A percentile compares a stretch with the other conserved stretches of the same genome.
Conservation (phyloP, 2,113 vertebrate species). For the Notechis scutatus region DNA sequence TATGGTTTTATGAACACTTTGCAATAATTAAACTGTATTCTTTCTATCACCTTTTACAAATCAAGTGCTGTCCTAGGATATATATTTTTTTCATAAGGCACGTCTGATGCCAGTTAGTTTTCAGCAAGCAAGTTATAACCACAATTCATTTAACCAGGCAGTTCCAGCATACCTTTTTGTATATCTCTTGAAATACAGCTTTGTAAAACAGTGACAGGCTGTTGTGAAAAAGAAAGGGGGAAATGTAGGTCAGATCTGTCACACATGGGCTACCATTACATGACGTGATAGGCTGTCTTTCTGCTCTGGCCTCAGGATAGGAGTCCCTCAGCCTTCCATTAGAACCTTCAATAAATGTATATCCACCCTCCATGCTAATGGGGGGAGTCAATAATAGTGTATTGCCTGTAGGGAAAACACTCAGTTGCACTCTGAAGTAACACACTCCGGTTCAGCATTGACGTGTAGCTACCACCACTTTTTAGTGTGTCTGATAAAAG, state of each 20-base stretch:
- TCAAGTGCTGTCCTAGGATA: slow-evolving; percentile 31
- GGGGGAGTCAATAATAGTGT: slow-evolving; percentile 78
- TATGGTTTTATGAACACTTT: slow-evolving; percentile 33
- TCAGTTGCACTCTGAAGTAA: slow-evolving; percentile 59
- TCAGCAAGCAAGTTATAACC: slow-evolving; percentile 56
- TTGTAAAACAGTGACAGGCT: slow-evolving; percentile 74
- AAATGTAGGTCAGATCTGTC: slow-evolving; percentile 96
- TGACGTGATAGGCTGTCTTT: slow-evolving; percentile 87
- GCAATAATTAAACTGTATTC: slow-evolving; percentile 17
- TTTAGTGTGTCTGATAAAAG: slow-evolving; percentile 69
- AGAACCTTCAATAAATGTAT: slow-evolving; percentile 83
- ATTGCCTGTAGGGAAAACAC: slow-evolving; percentile 77
- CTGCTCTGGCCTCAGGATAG: slow-evolving; percentile 83
- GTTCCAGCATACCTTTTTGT: slow-evolving; percentile 59
- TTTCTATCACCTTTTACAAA: background rate
- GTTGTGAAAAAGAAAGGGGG: slow-evolving; percentile 76
- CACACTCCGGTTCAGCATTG: slow-evolving; percentile 62
- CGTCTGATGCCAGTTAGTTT: slow-evolving; percentile 30
- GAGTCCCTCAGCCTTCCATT: slow-evolving; percentile 86
- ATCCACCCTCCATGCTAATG: slow-evolving; percentile 75
- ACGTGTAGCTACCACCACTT: slow-evolving; percentile 64
- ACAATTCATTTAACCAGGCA: slow-evolving; percentile 62
- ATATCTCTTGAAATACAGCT: slow-evolving; percentile 72
- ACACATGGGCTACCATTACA: slow-evolving; percentile 82
- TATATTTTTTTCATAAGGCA: slow-evolving; percentile 44